A percentile compares a stretch with the other conserved stretches of the same genome.
Conservation (phyloP, 2,797 vertebrate species). For the Sciaenops ocellatus region DNA sequence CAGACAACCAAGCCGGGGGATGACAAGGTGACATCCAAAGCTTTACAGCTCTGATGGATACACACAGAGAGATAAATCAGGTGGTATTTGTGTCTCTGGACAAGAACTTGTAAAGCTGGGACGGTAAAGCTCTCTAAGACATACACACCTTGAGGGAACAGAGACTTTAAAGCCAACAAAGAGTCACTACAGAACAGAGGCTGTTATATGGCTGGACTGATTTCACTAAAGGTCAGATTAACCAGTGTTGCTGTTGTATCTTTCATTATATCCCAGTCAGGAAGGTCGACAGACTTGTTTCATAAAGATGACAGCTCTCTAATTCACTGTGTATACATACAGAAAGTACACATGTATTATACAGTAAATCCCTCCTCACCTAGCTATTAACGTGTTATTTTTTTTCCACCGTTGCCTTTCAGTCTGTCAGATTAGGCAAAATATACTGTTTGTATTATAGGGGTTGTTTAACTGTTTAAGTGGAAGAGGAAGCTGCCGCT, state of each 20-base stretch:
- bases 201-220: constrained; percentile 15
- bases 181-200: background rate
- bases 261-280: constrained; percentile 32
- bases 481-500: constrained; percentile 43
- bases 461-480: constrained; percentile 47
- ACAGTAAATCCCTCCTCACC: constrained; percentile 69
- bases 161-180: constrained; percentile 21
- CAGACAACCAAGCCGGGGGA: constrained; percentile 54
- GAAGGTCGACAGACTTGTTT: constrained; percentile 16
- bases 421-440: constrained; percentile 41
- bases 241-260: constrained; percentile 28
- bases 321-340: constrained; percentile 52
- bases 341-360: constrained; percentile 46
- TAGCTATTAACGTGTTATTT: constrained; percentile 49
- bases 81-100: constrained; percentile 47
- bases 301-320: constrained; percentile 51
- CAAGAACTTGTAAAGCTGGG: constrained; percentile 49
- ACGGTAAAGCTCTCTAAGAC: constrained; percentile 41
- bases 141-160: constrained; percentile 19
- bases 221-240: constrained; percentile 38
- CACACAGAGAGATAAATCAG: constrained; percentile 47
- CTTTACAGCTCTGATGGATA: constrained; percentile 61
- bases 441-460: constrained; percentile 51
- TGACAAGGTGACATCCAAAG: constrained; percentile 69
- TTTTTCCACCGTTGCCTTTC: constrained; percentile 41